These are phyloP conservation scores for Yoshiicerus persimilis DNA, from an alignment of 1,140 invertebrate genomes.

Conservation along the genomic window DNA sequence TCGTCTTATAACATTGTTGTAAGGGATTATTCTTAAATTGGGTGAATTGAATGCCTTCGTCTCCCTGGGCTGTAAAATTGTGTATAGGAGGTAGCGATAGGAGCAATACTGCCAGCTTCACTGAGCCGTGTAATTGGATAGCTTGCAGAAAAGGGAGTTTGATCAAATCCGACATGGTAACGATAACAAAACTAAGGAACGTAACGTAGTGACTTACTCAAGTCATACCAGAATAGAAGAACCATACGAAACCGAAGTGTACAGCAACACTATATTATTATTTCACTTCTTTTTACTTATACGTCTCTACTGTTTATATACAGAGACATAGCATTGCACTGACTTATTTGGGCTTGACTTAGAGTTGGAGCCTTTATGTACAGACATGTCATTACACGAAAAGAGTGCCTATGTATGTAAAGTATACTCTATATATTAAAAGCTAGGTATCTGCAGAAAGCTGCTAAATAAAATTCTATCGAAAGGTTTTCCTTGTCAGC, in stretches of 20 bases:
- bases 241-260: neutral
- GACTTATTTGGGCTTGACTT: too few species aligned
- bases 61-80: constrained; percentile 35
- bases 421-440: neutral
- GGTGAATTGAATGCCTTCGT: constrained; percentile 39
- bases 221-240: too few species aligned
- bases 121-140: constrained; percentile 50
- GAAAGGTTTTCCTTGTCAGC: neutral
- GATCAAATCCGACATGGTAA: constrained; percentile 49
- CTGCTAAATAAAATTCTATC: neutral
- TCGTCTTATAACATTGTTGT: constrained; percentile 43
- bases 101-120: constrained; percentile 46
- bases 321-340: neutral
- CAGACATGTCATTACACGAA: neutral
- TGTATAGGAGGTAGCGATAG: constrained; percentile 36
- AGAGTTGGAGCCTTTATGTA: neutral
- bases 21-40: constrained; percentile 45
- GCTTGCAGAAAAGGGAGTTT: constrained; percentile 49
- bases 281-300: neutral
- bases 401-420: too few species aligned
- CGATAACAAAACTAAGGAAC: constrained; percentile 45
- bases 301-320: too few species aligned
- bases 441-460: neutral
- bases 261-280: neutral
- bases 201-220: neutral